Conservation (phyloP, 2,113 vertebrate species). For the Dromiciops gliroides region DNA sequence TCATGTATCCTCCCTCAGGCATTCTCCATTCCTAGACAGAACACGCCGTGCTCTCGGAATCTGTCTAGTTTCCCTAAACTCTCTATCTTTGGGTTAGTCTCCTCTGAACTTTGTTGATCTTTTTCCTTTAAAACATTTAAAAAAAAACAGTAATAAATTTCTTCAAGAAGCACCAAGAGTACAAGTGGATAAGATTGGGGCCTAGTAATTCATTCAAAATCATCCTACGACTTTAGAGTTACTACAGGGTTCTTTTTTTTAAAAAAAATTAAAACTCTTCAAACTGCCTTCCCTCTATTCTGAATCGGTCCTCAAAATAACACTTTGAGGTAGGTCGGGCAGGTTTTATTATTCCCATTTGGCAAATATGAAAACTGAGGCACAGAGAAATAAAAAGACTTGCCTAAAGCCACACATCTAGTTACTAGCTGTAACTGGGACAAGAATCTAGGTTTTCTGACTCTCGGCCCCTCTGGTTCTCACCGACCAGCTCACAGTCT, state of each 20-base stretch:
- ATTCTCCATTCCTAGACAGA: background rate
- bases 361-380: background rate
- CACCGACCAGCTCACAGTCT: background rate
- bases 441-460: background rate
- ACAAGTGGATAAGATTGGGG: background rate
- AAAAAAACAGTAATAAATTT: background rate
- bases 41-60: background rate
- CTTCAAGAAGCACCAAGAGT: background rate
- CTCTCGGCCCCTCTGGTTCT: background rate
- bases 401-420: background rate
- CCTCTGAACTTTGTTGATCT: background rate
- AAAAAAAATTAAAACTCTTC: background rate
- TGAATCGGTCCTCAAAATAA: background rate
- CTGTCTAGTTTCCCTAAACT: background rate
- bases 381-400: background rate
- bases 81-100: background rate
- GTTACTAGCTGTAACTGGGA: background rate
- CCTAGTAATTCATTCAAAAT: background rate
- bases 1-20: slow-evolving; percentile 10
- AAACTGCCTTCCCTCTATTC: background rate
- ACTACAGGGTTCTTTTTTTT: background rate
- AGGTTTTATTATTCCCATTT: background rate
- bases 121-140: background rate
- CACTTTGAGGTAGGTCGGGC: background rate
- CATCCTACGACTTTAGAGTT: background rate